Percentiles rank a stretch among this genome's conserved stretches.
These are phyloP conservation scores for Lasioglossum baleicum DNA, from an alignment of 1,140 invertebrate species.

Conservation along the genomic window DNA sequence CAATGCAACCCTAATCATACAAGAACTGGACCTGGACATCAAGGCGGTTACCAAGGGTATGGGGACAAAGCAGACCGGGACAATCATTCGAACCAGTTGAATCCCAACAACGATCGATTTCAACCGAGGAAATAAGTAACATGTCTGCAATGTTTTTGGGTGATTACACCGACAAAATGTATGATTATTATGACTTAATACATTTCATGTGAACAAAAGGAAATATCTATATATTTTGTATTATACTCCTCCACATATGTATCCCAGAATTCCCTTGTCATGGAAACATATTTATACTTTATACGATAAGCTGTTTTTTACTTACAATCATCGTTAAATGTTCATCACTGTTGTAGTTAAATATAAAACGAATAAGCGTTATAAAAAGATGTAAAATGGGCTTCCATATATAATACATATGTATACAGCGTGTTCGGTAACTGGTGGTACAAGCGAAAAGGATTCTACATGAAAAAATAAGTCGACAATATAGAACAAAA, in stretches of 20 bases:
- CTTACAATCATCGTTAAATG: no score
- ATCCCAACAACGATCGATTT: no score
- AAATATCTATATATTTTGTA: no score
- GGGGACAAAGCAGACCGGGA: conserved; percentile 13
- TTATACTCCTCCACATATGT: no score
- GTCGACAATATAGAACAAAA: no score
- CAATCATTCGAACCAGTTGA: conserved; percentile 11
- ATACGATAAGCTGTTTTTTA: no score
- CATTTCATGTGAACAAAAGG: conserved; percentile 7
- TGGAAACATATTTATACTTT: no score
- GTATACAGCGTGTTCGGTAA: no score
- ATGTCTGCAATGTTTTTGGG: background rate
- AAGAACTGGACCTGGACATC: conserved; percentile 24
- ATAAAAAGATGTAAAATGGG: conserved; percentile 64
- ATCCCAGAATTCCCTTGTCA: background rate
- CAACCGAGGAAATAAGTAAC: no score
- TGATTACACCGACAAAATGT: background rate
- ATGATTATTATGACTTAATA: background rate
- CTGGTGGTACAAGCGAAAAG: no score
- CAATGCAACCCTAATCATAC: conserved; percentile 38
- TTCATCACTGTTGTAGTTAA: conserved; percentile 56
- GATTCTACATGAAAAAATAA: no score
- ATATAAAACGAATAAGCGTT: conserved; percentile 53
- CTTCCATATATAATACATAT: conserved; percentile 55
- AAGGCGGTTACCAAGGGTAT: conserved; percentile 34